These are phyloP conservation scores for Conchocele bisecta DNA, from an alignment of 2,888 invertebrate genomes.

Conservation along the genomic window DNA sequence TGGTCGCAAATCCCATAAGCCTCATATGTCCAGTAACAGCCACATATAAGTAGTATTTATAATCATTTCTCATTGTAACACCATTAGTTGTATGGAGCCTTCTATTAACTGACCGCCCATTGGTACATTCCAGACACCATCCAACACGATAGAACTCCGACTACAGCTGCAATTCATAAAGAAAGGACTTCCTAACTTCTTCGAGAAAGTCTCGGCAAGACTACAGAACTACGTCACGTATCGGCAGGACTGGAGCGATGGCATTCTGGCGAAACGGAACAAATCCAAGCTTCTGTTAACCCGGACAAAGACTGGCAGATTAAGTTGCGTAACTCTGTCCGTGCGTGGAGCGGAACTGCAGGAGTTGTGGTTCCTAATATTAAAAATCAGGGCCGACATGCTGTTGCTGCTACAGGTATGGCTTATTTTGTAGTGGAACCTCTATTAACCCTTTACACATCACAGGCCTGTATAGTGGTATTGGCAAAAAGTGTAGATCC, in stretches of 20 bases:
- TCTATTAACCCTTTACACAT: too few species aligned
- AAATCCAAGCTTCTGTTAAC: conserved; percentile 63
- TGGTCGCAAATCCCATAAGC: too few species aligned
- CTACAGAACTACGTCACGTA: conserved; percentile 69
- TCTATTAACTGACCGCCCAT: too few species aligned
- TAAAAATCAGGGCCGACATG: conserved; percentile 65
- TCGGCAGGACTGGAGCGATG: conserved; percentile 75
- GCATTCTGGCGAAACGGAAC: conserved; percentile 71
- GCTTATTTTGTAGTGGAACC: too few species aligned
- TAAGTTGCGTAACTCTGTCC: conserved; percentile 61
- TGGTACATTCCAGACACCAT: conserved; percentile 36
- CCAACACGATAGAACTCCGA: conserved; percentile 58
- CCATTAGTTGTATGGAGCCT: too few species aligned
- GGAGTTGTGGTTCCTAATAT: conserved; percentile 74
- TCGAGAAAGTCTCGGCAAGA: conserved; percentile 75
- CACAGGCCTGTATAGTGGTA: too few species aligned
- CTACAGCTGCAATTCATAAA: conserved; percentile 69
- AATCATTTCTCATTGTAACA: too few species aligned
- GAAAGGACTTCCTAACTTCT: conserved; percentile 75
- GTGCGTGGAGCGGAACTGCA: conserved; percentile 73
- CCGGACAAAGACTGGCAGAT: conserved; percentile 56
- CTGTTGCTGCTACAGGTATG: conserved; percentile 63
- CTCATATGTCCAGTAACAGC: too few species aligned
- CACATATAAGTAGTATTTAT: too few species aligned
- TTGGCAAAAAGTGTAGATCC: too few species aligned